Conservation (phyloP, 2,797 vertebrate genomes). For the Micromesistius poutassou region DNA sequence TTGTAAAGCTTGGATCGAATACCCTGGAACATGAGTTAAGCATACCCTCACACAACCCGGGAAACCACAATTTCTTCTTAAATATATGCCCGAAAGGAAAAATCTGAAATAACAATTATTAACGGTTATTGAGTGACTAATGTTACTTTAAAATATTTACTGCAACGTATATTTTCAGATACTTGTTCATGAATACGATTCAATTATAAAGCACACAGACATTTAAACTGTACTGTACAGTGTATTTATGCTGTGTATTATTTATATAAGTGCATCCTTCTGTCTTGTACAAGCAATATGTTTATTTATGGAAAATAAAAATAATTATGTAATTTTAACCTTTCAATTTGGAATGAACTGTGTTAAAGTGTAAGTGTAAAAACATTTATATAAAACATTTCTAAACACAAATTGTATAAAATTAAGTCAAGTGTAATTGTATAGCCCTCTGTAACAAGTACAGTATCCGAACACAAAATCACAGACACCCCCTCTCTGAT, state of each 20-base stretch:
- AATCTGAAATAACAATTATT: slow-evolving; percentile 4
- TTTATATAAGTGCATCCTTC: not conserved
- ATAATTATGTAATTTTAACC: not conserved
- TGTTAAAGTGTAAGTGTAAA: not conserved
- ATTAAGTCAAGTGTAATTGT: not conserved
- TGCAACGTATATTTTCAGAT: not conserved
- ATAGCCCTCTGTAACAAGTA: not conserved
- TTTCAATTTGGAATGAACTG: not conserved
- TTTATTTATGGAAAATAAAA: not conserved
- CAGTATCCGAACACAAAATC: not conserved
- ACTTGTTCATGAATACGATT: not conserved
- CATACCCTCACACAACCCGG: not conserved
- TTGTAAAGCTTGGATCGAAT: slow-evolving; percentile 1
- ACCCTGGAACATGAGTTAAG: not conserved
- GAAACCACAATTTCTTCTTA: not conserved
- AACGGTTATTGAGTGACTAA: slow-evolving; percentile 4
- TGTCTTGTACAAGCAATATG: not conserved
- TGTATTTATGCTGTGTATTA: not conserved
- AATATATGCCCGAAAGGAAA: not conserved
- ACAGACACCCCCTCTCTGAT: not conserved
- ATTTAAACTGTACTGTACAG: not conserved
- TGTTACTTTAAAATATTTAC: not conserved
- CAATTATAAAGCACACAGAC: not conserved
- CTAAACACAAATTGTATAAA: no score
- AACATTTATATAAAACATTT: not conserved